Evolutionary conservation across 1,140 invertebrate genomes (phyloP).

Genomic region (Diprion similis): DNA sequence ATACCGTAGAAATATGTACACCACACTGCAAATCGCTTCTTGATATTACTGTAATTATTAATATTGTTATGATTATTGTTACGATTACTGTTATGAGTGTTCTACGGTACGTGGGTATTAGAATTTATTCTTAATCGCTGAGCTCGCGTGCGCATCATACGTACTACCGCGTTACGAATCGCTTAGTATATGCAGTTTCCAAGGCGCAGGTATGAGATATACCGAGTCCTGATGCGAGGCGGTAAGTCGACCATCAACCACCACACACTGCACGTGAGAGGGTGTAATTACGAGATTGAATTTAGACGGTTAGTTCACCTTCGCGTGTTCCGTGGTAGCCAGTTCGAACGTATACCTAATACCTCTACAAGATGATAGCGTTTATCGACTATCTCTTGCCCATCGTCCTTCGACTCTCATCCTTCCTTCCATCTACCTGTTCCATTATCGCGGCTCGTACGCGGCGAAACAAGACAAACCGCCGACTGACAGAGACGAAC

Average conservation of each 20-base stretch:
- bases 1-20: neutral
- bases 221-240: neutral
- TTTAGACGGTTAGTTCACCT: neutral
- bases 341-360: neutral
- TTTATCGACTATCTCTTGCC: neutral
- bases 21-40: neutral
- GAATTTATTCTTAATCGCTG: slow-evolving; percentile 3
- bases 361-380: neutral
- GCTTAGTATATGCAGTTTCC: neutral
- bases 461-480: slow-evolving; percentile 2
- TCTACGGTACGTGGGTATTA: neutral
- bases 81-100: neutral
- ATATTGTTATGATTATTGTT: neutral
- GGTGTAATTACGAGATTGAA: slow-evolving; percentile 5
- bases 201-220: neutral
- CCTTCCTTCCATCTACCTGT: neutral
- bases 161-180: slow-evolving; percentile 4
- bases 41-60: neutral
- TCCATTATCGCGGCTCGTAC: neutral
- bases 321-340: neutral
- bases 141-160: neutral
- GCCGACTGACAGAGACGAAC: neutral
- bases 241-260: neutral
- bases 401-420: neutral
- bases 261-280: neutral